Evolutionary conservation across 1,140 invertebrate species (phyloP), one percentile per base, ranked within the genome.

Genomic region (Geopemphigus sp.): DNA sequence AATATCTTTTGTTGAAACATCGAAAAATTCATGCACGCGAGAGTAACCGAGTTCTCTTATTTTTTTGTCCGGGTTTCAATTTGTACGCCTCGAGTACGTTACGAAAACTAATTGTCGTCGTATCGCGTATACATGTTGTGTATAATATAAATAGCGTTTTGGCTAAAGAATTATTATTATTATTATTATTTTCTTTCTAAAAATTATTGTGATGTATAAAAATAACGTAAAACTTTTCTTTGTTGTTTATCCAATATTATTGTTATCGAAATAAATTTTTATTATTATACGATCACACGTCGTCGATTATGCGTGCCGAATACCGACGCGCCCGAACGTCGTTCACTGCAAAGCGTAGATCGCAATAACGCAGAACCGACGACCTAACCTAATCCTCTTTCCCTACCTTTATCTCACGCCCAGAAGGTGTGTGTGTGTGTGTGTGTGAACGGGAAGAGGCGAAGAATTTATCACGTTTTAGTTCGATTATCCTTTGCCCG

Each of bases 181-280:
- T 39, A 39, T 39, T 39, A 39, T 39, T 39, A 4, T 39, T 39
- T 57, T 57, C 32, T 73, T 73, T 73, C 17, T 14, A 22, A 73
- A 56, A 56, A 73, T 12, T 50, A 50, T 57, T 76, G 73, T 76
- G 73, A 76, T 76, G 73, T 76, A 59, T 76, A 74, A 74, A 73
- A 73, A 56, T 73, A 74, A 54, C 39, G n/a, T 74, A 76, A 59
- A 76, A 59, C 73, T 76, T 74, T 76, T 76, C 73, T 76, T 76
- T 76, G 73, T 76, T 76, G 73, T 76, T 76, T 76, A 76, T 59
- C 73, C 54, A 76, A 59, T 59, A 74, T 59, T 76, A 76, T 76
- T 76, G 73, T 76, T 76, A 76, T 76, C 59, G 54, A 76, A 76
- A 76, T 76, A 76, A 59, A 76, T 59, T 76, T 76, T 76, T 76